Percentiles rank a stretch among this genome's conserved stretches.
These are phyloP conservation scores for Tilapia sparmanii DNA, from an alignment of 2,113 vertebrate species.

Conservation along the genomic window DNA sequence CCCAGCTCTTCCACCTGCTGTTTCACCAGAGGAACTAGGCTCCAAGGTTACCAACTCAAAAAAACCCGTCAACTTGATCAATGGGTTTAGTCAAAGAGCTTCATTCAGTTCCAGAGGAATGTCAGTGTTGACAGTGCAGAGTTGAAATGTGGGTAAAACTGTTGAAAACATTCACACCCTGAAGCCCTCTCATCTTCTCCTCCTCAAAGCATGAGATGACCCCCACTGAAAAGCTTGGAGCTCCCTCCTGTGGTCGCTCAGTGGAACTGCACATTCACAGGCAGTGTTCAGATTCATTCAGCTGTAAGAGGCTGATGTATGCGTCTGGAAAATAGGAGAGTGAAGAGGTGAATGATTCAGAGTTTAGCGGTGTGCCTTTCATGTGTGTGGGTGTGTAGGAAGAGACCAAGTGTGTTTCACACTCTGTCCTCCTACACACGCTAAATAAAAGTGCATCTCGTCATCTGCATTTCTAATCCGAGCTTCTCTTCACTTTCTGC, in stretches of 20 bases:
- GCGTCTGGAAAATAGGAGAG: neutral
- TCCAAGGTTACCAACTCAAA: neutral
- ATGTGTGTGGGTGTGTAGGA: neutral
- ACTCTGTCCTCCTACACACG: neutral
- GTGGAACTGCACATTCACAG: neutral
- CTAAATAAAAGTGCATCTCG: neutral
- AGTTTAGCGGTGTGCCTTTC: neutral
- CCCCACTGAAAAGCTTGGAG: neutral
- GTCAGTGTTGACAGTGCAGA: neutral
- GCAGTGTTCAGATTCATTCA: neutral
- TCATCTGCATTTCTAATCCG: neutral
- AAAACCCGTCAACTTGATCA: accelerated
- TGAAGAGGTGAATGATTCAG: neutral
- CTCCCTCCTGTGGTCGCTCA: neutral
- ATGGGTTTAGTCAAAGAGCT: neutral
- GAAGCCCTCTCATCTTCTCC: neutral
- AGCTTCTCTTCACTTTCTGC: neutral
- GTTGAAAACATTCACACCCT: neutral
- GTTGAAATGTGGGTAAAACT: neutral
- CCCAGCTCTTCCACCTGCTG: neutral
- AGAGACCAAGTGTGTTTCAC: neutral
- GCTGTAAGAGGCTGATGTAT: neutral
- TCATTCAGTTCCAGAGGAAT: neutral
- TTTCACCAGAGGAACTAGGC: neutral
- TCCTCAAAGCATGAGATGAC: neutral